These are phyloP conservation scores for Esox masquinongy DNA, from an alignment of 2,797 vertebrate species.

Conservation along the genomic window DNA sequence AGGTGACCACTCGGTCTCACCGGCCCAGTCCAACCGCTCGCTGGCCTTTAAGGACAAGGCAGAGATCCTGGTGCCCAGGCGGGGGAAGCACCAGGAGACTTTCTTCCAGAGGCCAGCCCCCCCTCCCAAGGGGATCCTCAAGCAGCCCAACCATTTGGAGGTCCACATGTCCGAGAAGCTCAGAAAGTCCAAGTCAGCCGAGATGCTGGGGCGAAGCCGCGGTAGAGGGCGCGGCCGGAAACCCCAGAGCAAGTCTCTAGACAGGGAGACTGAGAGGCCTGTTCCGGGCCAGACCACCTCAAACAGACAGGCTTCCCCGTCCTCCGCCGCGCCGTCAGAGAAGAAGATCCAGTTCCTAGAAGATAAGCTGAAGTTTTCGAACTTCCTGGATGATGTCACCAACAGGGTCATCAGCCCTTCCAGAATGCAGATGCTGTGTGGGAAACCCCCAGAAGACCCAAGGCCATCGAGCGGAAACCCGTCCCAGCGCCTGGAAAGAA, in stretches of 20 bases:
- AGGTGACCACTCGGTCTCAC: conserved; percentile 39
- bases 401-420: conserved; percentile 78
- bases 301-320: conserved; percentile 13
- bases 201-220: conserved; percentile 57
- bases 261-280: conserved; percentile 20
- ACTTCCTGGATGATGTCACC: conserved; percentile 86
- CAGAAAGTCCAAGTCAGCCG: conserved; percentile 74
- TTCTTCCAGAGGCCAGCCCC: fast-evolving
- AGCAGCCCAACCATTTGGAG: conserved; percentile 64
- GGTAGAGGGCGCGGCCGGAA: neutral
- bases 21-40: conserved; percentile 65
- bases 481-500: conserved; percentile 20
- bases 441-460: conserved; percentile 6
- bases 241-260: conserved; percentile 40
- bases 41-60: conserved; percentile 75
- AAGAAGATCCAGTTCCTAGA: conserved; percentile 65
- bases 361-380: conserved; percentile 84
- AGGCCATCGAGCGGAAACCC: neutral
- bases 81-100: conserved; percentile 8
- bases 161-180: conserved; percentile 58
- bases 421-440: conserved; percentile 56
- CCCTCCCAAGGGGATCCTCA: conserved; percentile 76
- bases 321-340: conserved; percentile 40
- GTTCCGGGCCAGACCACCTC: neutral
- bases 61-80: conserved; percentile 66